Conservation (phyloP, 2,113 vertebrate genomes). For the Pyrgilauda ruficollis region DNA sequence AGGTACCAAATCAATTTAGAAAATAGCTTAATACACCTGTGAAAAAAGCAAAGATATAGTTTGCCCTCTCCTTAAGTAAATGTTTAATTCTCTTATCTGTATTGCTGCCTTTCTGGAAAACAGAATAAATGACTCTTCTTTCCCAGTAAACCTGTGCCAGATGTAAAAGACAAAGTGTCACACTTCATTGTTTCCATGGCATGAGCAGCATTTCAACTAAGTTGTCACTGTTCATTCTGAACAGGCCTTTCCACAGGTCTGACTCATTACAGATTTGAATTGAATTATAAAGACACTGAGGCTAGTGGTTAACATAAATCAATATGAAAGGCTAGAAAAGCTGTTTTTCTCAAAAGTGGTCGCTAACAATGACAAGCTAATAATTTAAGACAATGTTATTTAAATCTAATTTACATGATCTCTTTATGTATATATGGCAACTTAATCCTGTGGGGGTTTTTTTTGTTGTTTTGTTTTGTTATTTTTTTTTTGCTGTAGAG, state of each 20-base stretch:
- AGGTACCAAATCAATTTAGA: not conserved
- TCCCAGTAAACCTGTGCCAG: not conserved
- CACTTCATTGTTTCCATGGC: conserved; percentile 29
- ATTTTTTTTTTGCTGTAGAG: not conserved
- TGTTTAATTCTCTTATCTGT: not conserved
- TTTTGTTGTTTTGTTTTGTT: not conserved
- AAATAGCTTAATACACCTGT: not conserved
- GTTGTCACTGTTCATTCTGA: conserved; percentile 15
- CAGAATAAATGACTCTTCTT: not conserved
- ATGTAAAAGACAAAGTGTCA: conserved; percentile 35
- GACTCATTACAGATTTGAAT: conserved; percentile 31
- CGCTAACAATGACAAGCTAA: not conserved
- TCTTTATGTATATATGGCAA: not conserved
- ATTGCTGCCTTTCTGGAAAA: not conserved
- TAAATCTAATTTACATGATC: conserved; percentile 15
- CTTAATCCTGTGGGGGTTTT: not conserved
- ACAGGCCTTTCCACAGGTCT: conserved; percentile 5
- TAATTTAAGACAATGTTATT: conserved; percentile 9
- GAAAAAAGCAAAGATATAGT: not conserved
- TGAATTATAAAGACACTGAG: conserved; percentile 6
- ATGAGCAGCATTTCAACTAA: conserved; percentile 35
- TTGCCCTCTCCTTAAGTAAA: not conserved
- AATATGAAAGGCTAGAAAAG: not conserved
- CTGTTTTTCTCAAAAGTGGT: not conserved
- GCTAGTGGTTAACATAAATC: not conserved